Evolutionary conservation across 2,888 invertebrate genomes (phyloP), one percentile per base, ranked within the genome.

Genomic region (Chydorus sphaericus): DNA sequence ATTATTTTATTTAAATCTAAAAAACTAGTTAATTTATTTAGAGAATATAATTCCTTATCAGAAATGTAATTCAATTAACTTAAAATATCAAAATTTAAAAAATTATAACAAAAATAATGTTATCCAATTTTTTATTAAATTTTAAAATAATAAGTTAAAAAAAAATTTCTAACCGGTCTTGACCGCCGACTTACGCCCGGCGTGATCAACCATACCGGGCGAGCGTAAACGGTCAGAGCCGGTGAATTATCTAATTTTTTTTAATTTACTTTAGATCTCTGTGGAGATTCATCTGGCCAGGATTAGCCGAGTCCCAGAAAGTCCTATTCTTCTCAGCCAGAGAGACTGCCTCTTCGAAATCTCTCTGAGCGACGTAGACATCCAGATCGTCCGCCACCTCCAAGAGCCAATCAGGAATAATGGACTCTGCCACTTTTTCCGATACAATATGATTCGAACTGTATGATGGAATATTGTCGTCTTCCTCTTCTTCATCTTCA

Each of bases 311-410:
- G 16, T 57, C 54, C 57, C 61, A 61, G 55, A 60, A 62, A 23
- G 61, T 58, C 8, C 60, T 59, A 66, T 71, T 70, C 65, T 80
- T 81, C 62, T 85, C 83, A 62, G 94, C 79, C 14, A 92, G 73
- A 60, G 80, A 78, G 61, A 90, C 83, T 1, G 93, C 92, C 66
- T 88, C 89, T 69, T 93, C 90, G 67, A 96, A 96, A 70, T 94
- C 90, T 63, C 96, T 79, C 70, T 96, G 92, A 1, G 94, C 96
- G 61, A 96, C 87, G 63, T 85, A 80, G 14, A 94, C 92, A 73
- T 97, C 93, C 55, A 97, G 73, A 70, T 96, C 94, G 69, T 96
- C 96, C 1, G 89, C 83, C 4, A 89, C 82, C 69, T 94, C 92
- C 57, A 82, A 71, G 55, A 96, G 71, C 94, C 94, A 96, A 66